Evolutionary conservation across 2,113 vertebrate species (phyloP), one percentile per base, ranked within the genome.

Genomic region (Callospermophilus lateralis): DNA sequence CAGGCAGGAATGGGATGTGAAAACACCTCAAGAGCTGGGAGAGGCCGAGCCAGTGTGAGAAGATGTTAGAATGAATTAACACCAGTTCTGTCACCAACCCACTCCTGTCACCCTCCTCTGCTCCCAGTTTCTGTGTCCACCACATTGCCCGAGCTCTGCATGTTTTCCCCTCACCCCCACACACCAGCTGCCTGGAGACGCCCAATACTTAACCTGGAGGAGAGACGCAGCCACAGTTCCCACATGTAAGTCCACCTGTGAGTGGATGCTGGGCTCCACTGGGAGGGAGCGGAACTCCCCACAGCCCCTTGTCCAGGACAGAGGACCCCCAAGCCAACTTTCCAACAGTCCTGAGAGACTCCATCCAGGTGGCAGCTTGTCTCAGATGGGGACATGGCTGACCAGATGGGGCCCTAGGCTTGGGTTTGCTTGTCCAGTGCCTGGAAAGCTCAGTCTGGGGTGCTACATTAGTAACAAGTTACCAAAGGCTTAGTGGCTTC

Each of bases 1-100:
- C n/a, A 22, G n/a, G 42, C 0, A 61, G 84, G 20, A 67, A 80
- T 45, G 67, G 26, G 17, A 26, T 51, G 16, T 6, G 4, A 42
- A 37, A 76, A 93, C 63, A 70, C 90, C 87, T 87, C 76, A 24
- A 8, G 34, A 78, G 76, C 97, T 97, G 92, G 79, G 96, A 97
- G 96, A 96, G 96, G 84, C 87, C 42, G 48, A 88, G 32, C 61
- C 92, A 19, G 32, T 8, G 61, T 32, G 84, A 95, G 53, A 73
- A 51, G 30, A 83, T 73, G 70, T 61, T 76, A 51, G 93, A 92
- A 97, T 96, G 87, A 90, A 91, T 97, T 94, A 72, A 30, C 92
- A 97, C 70, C 17, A 58, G 19, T 48, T 87, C 90, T 2, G n/a
- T 65, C 19, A 85, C 92, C 96, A 97, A 90, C 72, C 34, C 19